Base-by-base conservation (phyloP, 2,797 vertebrate genomes). In the Dermochelys coriacea region DNA sequence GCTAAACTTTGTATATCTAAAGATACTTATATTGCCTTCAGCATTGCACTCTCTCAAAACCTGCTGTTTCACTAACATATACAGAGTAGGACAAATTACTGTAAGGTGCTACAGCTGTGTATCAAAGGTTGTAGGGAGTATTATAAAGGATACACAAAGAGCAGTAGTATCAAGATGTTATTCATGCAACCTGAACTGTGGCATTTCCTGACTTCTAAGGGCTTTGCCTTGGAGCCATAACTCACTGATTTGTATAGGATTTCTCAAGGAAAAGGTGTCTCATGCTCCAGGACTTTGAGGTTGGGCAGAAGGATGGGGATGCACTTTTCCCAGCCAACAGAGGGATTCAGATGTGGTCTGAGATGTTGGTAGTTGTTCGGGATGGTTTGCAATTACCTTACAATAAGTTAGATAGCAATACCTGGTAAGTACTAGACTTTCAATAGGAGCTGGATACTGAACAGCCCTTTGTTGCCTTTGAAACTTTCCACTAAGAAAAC, bases 41-140 rank as follows among this genome's bases (percentile, higher is more conserved):
- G 41, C 3, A 31, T 5, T 77, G 23, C 47, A 14, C 23, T 49
- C 45, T 27, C 25, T 77, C 41, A 77, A 49, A 25, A 47, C 27
- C 27, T 77, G 45, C 74, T 77, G 45, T 19, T 6, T 31, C 41
- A 29, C 50, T 75, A 50, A 68, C 4, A 15, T 1, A 8, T 31
- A 4, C 0, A 23, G 61, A 50, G 61, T 54, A 71, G 77, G 81
- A 50, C 16, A 34, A 84, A 71, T 0, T 3, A 23, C 37, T 27
- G 16, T 50, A 57, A 21, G 61, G 51, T 45, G 19, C 83, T 11
- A 71, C 34, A 68, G 49, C 74, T 4, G 8, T 75, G 8, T 78
- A 0, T 34, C 2, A 1, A 0, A 7, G 16, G 25, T 27, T 5
- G 18, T 8, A 29, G 79, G 23, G n/a, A 81, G 25, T 41, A 12